Conservation (phyloP, 2,113 vertebrate species). For the Phainopepla nitens region DNA sequence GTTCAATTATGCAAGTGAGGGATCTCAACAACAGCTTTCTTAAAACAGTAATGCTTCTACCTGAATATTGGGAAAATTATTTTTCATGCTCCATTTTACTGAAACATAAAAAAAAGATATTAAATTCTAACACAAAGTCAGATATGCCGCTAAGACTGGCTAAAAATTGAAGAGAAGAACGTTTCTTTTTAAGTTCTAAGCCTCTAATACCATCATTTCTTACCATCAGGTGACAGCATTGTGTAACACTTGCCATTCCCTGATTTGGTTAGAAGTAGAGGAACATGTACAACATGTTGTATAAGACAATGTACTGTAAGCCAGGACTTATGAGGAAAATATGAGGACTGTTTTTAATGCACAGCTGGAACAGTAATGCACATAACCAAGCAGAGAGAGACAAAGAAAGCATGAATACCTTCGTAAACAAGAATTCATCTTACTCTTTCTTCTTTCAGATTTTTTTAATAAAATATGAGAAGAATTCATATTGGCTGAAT, state of each 20-base stretch:
- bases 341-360: background rate
- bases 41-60: background rate
- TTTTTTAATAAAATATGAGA: background rate
- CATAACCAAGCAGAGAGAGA: background rate
- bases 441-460: background rate
- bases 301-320: background rate
- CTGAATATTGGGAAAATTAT: background rate
- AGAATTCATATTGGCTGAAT: background rate
- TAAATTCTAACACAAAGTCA: background rate
- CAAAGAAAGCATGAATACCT: background rate
- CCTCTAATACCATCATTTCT: background rate
- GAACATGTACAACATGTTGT: background rate
- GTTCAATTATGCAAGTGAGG: background rate
- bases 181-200: background rate
- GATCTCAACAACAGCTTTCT: background rate
- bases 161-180: background rate
- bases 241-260: background rate
- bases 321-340: background rate
- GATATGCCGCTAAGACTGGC: background rate
- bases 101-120: background rate
- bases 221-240: background rate
- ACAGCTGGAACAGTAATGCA: background rate
- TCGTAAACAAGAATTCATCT: background rate
- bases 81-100: background rate
- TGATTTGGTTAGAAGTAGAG: background rate